Base-by-base conservation (phyloP, 2,113 vertebrate species). In the Petromus typicus region DNA sequence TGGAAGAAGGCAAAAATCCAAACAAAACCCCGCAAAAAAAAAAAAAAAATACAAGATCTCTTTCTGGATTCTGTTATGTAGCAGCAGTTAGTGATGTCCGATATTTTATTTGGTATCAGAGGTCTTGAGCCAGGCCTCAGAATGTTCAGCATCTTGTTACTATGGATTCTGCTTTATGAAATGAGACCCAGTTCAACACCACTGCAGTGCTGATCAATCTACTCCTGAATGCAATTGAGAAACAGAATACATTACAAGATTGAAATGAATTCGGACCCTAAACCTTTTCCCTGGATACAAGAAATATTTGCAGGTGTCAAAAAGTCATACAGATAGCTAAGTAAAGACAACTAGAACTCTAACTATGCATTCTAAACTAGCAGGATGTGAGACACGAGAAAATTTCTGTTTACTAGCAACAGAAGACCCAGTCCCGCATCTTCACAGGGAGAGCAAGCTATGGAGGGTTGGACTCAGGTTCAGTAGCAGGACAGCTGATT, bases 311-410 rank as follows among this genome's bases (percentile, higher is more conserved):
- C 75, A 89, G 27, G 40, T 76, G 40, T 40, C 80, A 51, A 82
- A 88, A 93, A 82, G 30, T 79, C 66, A 90, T 25, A 92, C 59
- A 69, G 90, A 64, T 45, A 94, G 73, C 86, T 71, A 95, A 81
- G 57, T 51, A 79, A 89, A 89, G n/a, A 45, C 30, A 91, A 51
- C 5, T 25, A 37, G 73, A 82, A 59, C 20, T 81, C 37, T 89
- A 12, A 18, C 27, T 83, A 83, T 30, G 7, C 22, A 48, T 59
- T 61, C 64, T 45, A 78, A 96, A 66, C 67, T 40, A 91, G 3
- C 32, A 84, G 78, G 30, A 61, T 30, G 13, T 61, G 57, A 61
- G 63, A 56, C 22, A 73, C 1, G 43, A 56, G 25, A 37, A 71
- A 45, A 76, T 27, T 3, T 63, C 43, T 69, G 40, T 57, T n/a